A percentile compares a stretch with the other conserved stretches of the same genome.
Evolutionary conservation across 2,113 vertebrate genomes (phyloP).

Genomic region (Malurus alboscapulatus): DNA sequence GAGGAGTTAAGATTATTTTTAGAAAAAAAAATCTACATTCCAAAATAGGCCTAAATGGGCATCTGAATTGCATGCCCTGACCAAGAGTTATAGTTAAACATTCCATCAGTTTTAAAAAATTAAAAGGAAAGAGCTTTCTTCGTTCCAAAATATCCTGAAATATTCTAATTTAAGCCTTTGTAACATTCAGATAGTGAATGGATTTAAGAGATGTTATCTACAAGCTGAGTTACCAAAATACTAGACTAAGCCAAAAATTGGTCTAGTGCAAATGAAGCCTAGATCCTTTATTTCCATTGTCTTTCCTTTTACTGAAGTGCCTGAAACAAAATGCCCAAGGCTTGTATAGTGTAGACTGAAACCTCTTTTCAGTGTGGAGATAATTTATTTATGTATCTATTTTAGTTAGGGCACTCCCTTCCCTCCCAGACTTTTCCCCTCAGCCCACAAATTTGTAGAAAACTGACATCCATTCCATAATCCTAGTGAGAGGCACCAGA

Average conservation of each 20-base stretch:
- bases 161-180: neutral
- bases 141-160: neutral
- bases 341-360: neutral
- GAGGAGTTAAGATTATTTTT: neutral
- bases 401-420: neutral
- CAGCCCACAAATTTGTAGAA: neutral
- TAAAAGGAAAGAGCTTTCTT: neutral
- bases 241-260: neutral
- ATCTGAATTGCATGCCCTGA: neutral
- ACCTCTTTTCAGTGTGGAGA: neutral
- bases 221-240: neutral
- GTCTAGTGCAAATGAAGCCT: fast-evolving
- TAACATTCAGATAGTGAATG: neutral
- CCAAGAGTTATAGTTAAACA: neutral
- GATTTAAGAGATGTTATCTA: neutral
- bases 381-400: neutral
- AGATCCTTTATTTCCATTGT: neutral
- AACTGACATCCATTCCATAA: neutral
- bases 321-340: neutral
- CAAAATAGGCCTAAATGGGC: neutral
- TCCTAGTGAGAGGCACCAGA: neutral
- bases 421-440: neutral
- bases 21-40: neutral
- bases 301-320: neutral
- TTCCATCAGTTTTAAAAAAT: neutral